Base-by-base conservation (phyloP, 2,888 invertebrate species). In the Leptogaster cylindrica region DNA sequence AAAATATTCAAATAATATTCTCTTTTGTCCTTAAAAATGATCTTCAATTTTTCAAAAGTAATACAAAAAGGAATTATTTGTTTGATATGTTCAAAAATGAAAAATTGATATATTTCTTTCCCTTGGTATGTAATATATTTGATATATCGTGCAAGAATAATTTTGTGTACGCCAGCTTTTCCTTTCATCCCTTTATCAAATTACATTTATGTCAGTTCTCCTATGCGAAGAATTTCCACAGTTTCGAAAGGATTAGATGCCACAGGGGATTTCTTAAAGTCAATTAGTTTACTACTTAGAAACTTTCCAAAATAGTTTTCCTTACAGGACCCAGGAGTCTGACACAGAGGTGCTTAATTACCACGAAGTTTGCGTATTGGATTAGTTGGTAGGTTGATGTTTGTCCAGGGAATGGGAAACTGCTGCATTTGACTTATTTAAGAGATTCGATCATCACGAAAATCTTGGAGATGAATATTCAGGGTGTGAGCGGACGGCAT, bases 181-280 rank as follows among this genome's bases (percentile, higher is more conserved):
- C 41, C 16, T 28, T 61, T 44, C 61, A 44, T 61, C 44, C 25
- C 41, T 61, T 61, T 61, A 44, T 44, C 61, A 44, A 61, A 44
- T 44, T 61, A 61, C 28, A 44, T 41, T 61, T 44, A 61, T 61
- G 61, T 27, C 61, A 44, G 44, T 31, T 28, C 28, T 27, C 44
- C 28, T 44, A 44, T 61, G 41, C 61, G 27, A 28, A 44, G 44
- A 16, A 61, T 61, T 61, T 61, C 41, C n/a, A n/a, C n/a, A n/a
- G n/a, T n/a, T 41, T 61, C 44, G 58, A 39, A 44, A 25, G 44
- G 44, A 41, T 61, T 61, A 44, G 36, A 23, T 44, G 44, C 61
- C 41, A 28, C 27, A 44, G 44, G 61, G 61, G 44, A 61, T 44
- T 61, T 61, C 61, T 61, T 61, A 61, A 61, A 61, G 61, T 44